A percentile compares a stretch with the other conserved stretches of the same genome.
Evolutionary conservation across 2,888 invertebrate genomes (phyloP).

Genomic region (Orchestes rusci): DNA sequence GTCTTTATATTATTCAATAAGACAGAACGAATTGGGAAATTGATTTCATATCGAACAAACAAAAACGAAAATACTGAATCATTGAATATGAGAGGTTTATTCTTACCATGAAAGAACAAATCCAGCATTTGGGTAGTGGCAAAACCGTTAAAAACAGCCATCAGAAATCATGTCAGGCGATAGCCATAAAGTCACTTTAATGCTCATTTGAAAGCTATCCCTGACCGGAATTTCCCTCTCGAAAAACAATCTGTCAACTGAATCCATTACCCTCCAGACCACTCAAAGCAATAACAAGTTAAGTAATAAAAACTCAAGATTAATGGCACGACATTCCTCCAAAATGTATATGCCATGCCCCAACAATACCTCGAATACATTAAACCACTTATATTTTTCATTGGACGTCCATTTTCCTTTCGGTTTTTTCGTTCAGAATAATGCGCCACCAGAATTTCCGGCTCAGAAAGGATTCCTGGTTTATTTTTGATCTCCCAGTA

Average conservation of each 20-base stretch:
- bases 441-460: slow-evolving; percentile 12
- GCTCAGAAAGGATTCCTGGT: slow-evolving; percentile 14
- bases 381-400: slow-evolving; percentile 25
- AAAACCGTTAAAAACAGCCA: no score
- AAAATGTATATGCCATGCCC: slow-evolving; percentile 20
- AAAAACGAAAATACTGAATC: no score
- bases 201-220: no score
- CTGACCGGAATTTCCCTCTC: slow-evolving; percentile 1
- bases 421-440: slow-evolving; percentile 12
- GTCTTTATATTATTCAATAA: no score
- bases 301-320: slow-evolving; percentile 24
- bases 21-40: no score
- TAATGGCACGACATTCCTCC: slow-evolving; percentile 22
- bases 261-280: slow-evolving; percentile 15
- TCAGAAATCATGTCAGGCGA: no score
- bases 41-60: no score
- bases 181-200: no score
- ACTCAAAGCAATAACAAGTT: slow-evolving; percentile 21
- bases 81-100: no score
- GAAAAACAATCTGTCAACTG: slow-evolving; percentile 17
- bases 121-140: no score
- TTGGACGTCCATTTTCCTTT: slow-evolving; percentile 18
- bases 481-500: slow-evolving; percentile 21
- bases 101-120: no score
- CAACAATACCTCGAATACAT: slow-evolving; percentile 22